Base-by-base conservation (phyloP, 2,888 invertebrate species). In the Plagiodera versicolora region DNA sequence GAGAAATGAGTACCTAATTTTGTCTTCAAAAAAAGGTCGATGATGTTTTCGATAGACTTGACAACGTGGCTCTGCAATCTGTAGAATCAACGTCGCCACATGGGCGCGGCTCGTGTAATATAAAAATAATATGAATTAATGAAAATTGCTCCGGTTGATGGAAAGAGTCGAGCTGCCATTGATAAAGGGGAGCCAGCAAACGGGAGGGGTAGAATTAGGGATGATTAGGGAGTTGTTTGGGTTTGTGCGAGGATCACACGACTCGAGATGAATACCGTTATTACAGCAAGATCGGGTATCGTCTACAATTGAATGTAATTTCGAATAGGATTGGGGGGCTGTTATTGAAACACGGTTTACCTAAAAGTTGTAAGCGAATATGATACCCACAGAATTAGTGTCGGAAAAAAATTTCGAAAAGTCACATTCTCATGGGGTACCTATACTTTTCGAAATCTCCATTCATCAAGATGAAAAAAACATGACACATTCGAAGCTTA, bases 101-200 rank as follows among this genome's bases (percentile, higher is more conserved):
- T 39, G 39, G 39, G 39, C 39, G 39, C n/a, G 14, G 14, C 14
- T 6, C n/a, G 39, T 14, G 14, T 39, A n/a, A 39, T 39, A 39
- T 39, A 39, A 39, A 39, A 39, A 39, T 39, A 39, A 39, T 39
- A 39, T 39, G 39, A 39, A 39, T 39, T 39, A 39, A 39, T 39
- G 39, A 39, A 39, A 39, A 39, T 39, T 39, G 39, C 39, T 11
- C 14, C 39, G 39, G 39, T n/a, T 39, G 39, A 39, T 39, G 39
- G 39, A 14, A n/a, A n/a, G 14, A 39, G 39, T 14, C 39, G 39
- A 39, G 39, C n/a, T 3, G 2, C 39, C 14, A 39, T 39, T 39
- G 14, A 39, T 39, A 14, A 39, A 39, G 39, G 39, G 39, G 14
- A 14, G 39, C 39, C 39, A 39, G 11, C 39, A 1, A 39, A 39